Base-by-base conservation (phyloP, 2,888 invertebrate species). In the Anagyrus pseudococci region DNA sequence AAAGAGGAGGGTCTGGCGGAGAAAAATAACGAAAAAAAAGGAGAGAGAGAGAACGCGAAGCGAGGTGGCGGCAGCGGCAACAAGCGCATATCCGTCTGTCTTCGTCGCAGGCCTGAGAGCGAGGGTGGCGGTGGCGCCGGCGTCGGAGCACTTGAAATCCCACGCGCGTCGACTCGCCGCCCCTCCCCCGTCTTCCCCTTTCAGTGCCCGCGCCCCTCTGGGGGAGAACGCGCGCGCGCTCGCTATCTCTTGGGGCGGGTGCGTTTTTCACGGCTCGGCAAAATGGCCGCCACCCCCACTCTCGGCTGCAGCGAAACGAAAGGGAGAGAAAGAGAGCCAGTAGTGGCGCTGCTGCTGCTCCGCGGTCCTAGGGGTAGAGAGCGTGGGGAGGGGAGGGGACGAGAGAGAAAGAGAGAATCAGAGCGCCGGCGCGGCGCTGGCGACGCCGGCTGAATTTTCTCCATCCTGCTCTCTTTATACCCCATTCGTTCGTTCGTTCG, bases 201-300 rank as follows among this genome's bases (percentile, higher is more conserved):
- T 65, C 68, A 67, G 73, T 73, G 8, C 22, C 22, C n/a, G n/a
- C n/a, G n/a, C n/a, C n/a, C n/a, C n/a, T n/a, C n/a, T n/a, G n/a
- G n/a, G n/a, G n/a, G n/a, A n/a, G n/a, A n/a, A 22, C 20, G 4
- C 23, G 10, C 68, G 71, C 66, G 72, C 71, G 68, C 74, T 22
- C 6, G 49, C 50, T 62, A 75, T 77, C 75, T 77, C 78, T 69
- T 68, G 76, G 77, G 79, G 78, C 75, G 78, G 77, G 76, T 74
- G 58, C 79, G 79, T 80, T 80, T 80, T 80, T 80, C 79, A 75
- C 75, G 71, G 73, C 76, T 78, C 41, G 71, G 72, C 80, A 80
- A 80, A 80, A 80, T 80, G 80, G 80, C 80, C 76, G 80, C 77
- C 79, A 67, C 71, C 75, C 57, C 61, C 64, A 60, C 56, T 55